A percentile compares a stretch with the other conserved stretches of the same genome.
These are phyloP conservation scores for Epistrophe grossulariae DNA, from an alignment of 2,888 invertebrate genomes.

Conservation along the genomic window DNA sequence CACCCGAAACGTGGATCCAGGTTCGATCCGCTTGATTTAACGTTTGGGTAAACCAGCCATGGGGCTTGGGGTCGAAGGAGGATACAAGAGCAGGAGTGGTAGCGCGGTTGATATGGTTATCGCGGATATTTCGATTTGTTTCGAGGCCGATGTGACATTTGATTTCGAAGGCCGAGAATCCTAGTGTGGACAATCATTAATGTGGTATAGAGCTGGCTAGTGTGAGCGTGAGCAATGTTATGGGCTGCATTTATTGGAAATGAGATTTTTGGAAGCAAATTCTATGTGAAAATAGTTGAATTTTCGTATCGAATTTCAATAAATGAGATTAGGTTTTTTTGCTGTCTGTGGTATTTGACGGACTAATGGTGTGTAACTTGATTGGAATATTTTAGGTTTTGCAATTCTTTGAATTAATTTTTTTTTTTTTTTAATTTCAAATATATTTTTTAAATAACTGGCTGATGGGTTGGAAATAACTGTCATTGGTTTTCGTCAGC, in stretches of 20 bases:
- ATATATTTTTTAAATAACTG: neutral
- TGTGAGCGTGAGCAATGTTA: neutral
- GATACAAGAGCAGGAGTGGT: neutral
- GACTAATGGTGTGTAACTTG: constrained; percentile 30
- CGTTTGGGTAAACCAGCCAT: constrained; percentile 53
- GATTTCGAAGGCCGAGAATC: constrained; percentile 38
- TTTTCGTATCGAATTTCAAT: constrained; percentile 32
- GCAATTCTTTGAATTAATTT: neutral
- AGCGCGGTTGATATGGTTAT: constrained; percentile 57
- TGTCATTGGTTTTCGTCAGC: neutral
- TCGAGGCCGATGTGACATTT: constrained; percentile 52
- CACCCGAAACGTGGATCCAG: constrained; percentile 46
- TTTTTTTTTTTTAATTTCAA: neutral
- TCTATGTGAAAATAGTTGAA: constrained; percentile 19
- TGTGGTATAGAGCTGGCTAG: constrained; percentile 7
- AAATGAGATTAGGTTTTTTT: constrained; percentile 36
- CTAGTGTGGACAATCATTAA: constrained; percentile 54
- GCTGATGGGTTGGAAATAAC: neutral
- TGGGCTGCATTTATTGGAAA: constrained; percentile 18
- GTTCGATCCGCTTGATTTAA: constrained; percentile 66
- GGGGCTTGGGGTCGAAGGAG: constrained; percentile 10
- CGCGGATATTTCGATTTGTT: constrained; percentile 63
- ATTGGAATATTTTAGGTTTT: constrained; percentile 30
- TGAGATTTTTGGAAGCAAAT: constrained; percentile 7
- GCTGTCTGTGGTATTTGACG: constrained; percentile 20